phyloP scores from a whole-genome alignment of 2,888 invertebrate genomes.

The Lydus trimaculatus region DNA sequence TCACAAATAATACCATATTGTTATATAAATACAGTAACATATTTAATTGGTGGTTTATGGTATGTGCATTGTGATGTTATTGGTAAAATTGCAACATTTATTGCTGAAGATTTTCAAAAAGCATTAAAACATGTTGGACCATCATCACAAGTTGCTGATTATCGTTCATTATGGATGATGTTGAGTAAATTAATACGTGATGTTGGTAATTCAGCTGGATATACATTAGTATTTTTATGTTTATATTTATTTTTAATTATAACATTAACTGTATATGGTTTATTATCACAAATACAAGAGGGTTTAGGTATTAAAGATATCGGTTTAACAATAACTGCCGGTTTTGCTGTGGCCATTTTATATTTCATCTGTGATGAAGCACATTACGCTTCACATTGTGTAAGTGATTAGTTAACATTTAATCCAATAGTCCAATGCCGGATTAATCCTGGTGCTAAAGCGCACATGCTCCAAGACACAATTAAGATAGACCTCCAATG shows the following conservation, averaged over 20 bases:
- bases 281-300: slow-evolving; percentile 75
- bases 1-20: slow-evolving; percentile 74
- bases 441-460: too few species aligned
- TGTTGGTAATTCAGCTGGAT: slow-evolving; percentile 73
- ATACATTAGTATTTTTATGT: slow-evolving; percentile 72
- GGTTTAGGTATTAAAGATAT: slow-evolving; percentile 78
- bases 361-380: slow-evolving; percentile 79
- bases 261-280: slow-evolving; percentile 76
- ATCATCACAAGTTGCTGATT: slow-evolving; percentile 73
- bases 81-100: slow-evolving; percentile 69
- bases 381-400: slow-evolving; percentile 76
- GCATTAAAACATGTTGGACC: slow-evolving; percentile 74
- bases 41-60: slow-evolving; percentile 76
- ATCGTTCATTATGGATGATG: slow-evolving; percentile 74
- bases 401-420: too few species aligned
- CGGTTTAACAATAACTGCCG: slow-evolving; percentile 72
- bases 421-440: too few species aligned
- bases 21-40: slow-evolving; percentile 72
- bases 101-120: slow-evolving; percentile 75
- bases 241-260: slow-evolving; percentile 76
- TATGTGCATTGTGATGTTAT: slow-evolving; percentile 71
- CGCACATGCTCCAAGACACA: too few species aligned
- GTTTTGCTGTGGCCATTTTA: slow-evolving; percentile 70
- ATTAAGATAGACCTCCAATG: too few species aligned
- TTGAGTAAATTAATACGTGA: slow-evolving; percentile 72